Evolutionary conservation across 2,113 vertebrate species (phyloP).

Genomic region (Passerina amoena): DNA sequence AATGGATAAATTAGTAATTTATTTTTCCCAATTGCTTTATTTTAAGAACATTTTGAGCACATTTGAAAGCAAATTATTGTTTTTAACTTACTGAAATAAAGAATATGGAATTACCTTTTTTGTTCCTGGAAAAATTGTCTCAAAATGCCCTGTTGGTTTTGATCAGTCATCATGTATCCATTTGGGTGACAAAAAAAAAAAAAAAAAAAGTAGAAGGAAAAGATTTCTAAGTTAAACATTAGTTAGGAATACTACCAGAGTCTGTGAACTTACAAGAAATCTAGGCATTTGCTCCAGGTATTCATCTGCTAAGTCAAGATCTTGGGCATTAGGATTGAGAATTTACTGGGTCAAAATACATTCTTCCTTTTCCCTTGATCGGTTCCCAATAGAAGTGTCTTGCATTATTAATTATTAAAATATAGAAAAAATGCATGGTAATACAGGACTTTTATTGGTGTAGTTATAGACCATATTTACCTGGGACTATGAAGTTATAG

Average conservation of each 20-base stretch:
- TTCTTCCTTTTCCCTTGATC: neutral
- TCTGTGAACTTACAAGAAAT: neutral
- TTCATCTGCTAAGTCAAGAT: neutral
- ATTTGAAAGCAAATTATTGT: neutral
- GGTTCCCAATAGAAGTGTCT: neutral
- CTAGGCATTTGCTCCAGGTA: neutral
- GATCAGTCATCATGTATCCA: neutral
- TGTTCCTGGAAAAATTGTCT: neutral
- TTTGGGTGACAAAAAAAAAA: neutral
- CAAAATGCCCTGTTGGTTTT: neutral
- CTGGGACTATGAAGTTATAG: neutral
- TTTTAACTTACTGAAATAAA: neutral
- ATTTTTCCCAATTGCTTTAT: accelerated
- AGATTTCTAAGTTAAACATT: neutral
- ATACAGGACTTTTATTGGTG: neutral
- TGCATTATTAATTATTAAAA: neutral
- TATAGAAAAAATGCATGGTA: neutral
- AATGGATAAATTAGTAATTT: neutral
- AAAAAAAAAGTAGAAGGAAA: neutral
- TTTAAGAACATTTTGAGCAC: neutral
- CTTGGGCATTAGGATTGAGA: neutral
- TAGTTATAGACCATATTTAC: neutral
- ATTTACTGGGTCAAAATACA: neutral
- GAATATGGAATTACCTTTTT: neutral
- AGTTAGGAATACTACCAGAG: neutral